phyloP scores from a whole-genome alignment of 2,113 vertebrate species.

The Epinephelus fuscoguttatus region DNA sequence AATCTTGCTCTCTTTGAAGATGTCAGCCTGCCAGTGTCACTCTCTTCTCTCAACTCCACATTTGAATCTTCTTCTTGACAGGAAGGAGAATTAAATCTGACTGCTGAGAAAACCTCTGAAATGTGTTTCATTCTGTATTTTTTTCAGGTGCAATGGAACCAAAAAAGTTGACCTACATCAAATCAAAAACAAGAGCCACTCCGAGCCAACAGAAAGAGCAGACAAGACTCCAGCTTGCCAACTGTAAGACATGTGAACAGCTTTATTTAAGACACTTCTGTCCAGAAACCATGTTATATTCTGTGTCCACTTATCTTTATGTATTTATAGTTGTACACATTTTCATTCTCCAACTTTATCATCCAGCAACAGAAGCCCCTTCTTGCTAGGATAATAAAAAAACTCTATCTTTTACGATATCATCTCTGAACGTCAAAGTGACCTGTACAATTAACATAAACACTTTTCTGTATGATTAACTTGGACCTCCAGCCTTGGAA shows the following conservation, averaged over 20 bases:
- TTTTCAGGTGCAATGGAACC: conserved; percentile 75
- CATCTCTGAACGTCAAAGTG: conserved; percentile 1
- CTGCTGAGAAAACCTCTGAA: conserved; percentile 12
- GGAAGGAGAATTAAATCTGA: conserved; percentile 5
- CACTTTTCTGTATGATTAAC: not conserved
- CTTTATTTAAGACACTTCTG: conserved; percentile 7
- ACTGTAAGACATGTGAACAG: conserved; percentile 69
- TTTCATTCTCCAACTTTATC: not conserved
- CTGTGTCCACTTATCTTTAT: not conserved
- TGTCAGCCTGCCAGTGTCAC: conserved; percentile 28
- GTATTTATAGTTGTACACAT: not conserved
- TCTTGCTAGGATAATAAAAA: not conserved
- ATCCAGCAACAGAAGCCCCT: not conserved
- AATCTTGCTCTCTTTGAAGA: conserved; percentile 34
- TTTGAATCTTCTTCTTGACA: conserved; percentile 3
- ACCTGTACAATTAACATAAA: not conserved
- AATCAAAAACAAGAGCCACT: conserved; percentile 69
- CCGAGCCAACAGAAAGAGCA: conserved; percentile 74
- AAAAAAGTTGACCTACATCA: conserved; percentile 77
- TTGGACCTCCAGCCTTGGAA: not conserved
- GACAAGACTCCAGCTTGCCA: conserved; percentile 76
- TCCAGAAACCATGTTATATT: not conserved
- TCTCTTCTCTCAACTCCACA: conserved; percentile 10
- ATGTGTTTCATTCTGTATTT: conserved; percentile 33
- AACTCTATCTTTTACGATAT: not conserved